Base-by-base conservation (phyloP, 2,797 vertebrate genomes). In the Takifugu rubripes region DNA sequence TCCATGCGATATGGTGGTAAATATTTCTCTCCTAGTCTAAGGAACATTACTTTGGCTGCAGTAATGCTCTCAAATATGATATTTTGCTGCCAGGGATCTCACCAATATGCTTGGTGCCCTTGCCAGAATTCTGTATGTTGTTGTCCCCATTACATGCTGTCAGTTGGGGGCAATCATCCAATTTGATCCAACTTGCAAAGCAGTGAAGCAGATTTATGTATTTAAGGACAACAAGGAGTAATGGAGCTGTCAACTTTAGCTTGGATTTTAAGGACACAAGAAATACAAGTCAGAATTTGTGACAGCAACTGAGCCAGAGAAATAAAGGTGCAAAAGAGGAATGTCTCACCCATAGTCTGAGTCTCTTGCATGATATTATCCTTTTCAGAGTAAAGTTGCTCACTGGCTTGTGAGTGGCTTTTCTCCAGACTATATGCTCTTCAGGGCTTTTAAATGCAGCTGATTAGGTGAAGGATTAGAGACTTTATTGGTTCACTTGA, bases 401-500 rank as follows among this genome's bases (percentile, higher is more conserved):
- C 36, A 42, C 14, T 42, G 36, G 36, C 36, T 42, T 42, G 3
- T 42, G 9, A 42, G 9, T 42, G 36, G 36, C 36, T 14, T 42
- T 42, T 42, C 14, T 14, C 3, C 5, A 64, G 54, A 44, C 72
- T 29, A 29, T 27, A 29, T 29, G 27, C 27, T 29, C 4, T 29
- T 29, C 7, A 7, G 4, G 27, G 27, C 27, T 74, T 72, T 72
- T 69, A 80, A 78, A 69, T 70, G 73, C 52, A 68, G 59, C 60
- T 50, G 49, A 64, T 65, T 68, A 46, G 16, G 55, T 68, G 67
- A 72, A 66, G 62, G 67, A 81, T 77, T 71, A 71, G 61, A 74
- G 49, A 68, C 56, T 44, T 53, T 67, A 78, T 77, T 8, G 1
- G 67, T 78, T 78, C 26, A 78, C 78, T 77, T 69, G 60, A 74